Evolutionary conservation across 1,140 invertebrate species (phyloP), one percentile per base, ranked within the genome.

Genomic region (Bombus cullumanus): DNA sequence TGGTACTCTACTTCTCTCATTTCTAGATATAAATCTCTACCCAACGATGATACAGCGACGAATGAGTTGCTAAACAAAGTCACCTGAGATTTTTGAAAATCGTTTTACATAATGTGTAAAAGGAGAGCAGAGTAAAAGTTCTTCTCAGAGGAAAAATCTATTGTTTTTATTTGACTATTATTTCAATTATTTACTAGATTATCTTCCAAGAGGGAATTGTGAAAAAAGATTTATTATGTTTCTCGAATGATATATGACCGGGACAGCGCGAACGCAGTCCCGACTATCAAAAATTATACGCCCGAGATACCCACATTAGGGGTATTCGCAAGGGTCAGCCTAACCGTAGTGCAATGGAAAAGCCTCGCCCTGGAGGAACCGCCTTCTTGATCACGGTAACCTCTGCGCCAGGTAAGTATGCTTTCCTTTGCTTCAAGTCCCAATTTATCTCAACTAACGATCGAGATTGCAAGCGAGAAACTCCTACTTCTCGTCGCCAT

Each of bases 311-410:
- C 96, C 96, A 95, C 96, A 96, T 97, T 97, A 96, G 96, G 96
- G 96, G 94, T 96, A 97, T 97, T 97, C 96, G 96, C 96, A 97
- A 96, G 96, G 95, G 96, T 97, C 96, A 97, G 95, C 96, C 95
- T 94, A 95, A 95, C 96, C 96, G 95, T 91, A 96, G 97, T 97
- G 97, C 96, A 97, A 97, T 97, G 97, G 96, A 93, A 95, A 94
- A 95, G 96, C 96, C 96, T 97, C 96, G 89, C 95, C 96, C 96
- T 96, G 96, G 96, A 96, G 96, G 95, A 96, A 96, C 96, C 96
- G 94, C 96, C 96, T 97, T 96, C 75, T 66, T 96, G 96, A 97
- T 97, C 96, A 96, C 93, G 96, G 96, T 96, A 94, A 94, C 95
- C 96, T 96, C 96, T 96, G 96, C 95, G 96, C 96, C 96, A 96